phyloP scores from a whole-genome alignment of 2,888 invertebrate genomes.

The Spialia ferax region DNA sequence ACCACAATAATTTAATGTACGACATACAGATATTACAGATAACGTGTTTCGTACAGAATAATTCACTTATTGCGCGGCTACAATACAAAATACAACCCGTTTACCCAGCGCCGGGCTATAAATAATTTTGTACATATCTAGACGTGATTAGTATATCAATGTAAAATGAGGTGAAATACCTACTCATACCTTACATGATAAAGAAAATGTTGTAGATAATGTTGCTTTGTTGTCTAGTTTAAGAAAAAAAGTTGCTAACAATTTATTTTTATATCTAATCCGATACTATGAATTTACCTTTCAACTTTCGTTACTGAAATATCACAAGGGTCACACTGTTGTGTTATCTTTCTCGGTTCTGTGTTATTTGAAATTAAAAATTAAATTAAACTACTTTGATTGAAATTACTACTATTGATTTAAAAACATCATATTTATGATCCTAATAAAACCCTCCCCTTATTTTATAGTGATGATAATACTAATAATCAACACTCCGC shows the following conservation, averaged over 20 bases:
- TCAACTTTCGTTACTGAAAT: no score
- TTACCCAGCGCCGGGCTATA: conserved; percentile 9
- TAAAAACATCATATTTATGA: no score
- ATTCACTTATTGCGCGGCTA: conserved; percentile 19
- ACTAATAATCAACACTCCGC: background rate
- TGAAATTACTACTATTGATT: no score
- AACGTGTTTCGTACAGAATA: conserved; percentile 21
- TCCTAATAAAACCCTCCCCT: background rate
- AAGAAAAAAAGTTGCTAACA: no score
- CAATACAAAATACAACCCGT: no score
- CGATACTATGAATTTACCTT: no score
- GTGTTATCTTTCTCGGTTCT: no score
- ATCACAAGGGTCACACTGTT: no score
- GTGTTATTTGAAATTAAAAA: no score
- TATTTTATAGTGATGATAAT: background rate
- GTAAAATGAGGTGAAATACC: background rate
- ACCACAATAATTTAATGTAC: conserved; percentile 3
- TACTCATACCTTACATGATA: background rate
- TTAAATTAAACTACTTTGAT: no score
- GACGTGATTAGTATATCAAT: conserved; percentile 14
- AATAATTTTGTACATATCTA: conserved; percentile 29
- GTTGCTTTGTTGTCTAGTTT: background rate
- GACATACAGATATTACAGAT: conserved; percentile 24
- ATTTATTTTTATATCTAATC: no score
- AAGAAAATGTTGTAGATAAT: background rate